Percentiles rank a stretch among this genome's conserved stretches.
Evolutionary conservation across 2,888 invertebrate genomes (phyloP).

Genomic region (Apotomis turbidana): DNA sequence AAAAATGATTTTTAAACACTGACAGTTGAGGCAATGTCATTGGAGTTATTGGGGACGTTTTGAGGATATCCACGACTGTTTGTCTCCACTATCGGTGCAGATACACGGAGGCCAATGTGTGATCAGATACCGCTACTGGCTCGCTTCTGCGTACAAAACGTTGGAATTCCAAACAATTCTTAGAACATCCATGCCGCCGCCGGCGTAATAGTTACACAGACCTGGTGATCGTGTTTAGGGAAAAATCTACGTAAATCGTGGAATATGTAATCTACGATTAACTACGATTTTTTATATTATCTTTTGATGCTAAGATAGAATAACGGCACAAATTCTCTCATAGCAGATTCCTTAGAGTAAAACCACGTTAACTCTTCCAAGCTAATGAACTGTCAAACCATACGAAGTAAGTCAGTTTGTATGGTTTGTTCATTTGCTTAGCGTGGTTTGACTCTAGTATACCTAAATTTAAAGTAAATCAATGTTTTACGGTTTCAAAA

Average conservation of each 20-base stretch:
- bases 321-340: background rate
- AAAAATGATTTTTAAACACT: constrained; percentile 35
- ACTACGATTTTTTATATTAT: too few species aligned
- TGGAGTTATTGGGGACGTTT: constrained; percentile 65
- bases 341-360: background rate
- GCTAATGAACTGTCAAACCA: too few species aligned
- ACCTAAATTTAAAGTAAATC: background rate
- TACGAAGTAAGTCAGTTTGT: too few species aligned
- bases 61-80: constrained; percentile 56
- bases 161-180: constrained; percentile 27
- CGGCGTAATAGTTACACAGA: background rate
- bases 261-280: background rate
- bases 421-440: too few species aligned
- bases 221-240: constrained; percentile 6
- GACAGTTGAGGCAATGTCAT: constrained; percentile 62
- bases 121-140: constrained; percentile 24
- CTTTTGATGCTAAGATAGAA: background rate
- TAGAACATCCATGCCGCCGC: constrained; percentile 12
- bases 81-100: constrained; percentile 32
- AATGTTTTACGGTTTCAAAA: constrained; percentile 28
- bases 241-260: background rate
- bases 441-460: too few species aligned
- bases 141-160: constrained; percentile 9
- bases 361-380: too few species aligned
- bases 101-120: constrained; percentile 29